phyloP scores from a whole-genome alignment of 1,140 invertebrate species.

The Pseudomyrmex sp. region DNA sequence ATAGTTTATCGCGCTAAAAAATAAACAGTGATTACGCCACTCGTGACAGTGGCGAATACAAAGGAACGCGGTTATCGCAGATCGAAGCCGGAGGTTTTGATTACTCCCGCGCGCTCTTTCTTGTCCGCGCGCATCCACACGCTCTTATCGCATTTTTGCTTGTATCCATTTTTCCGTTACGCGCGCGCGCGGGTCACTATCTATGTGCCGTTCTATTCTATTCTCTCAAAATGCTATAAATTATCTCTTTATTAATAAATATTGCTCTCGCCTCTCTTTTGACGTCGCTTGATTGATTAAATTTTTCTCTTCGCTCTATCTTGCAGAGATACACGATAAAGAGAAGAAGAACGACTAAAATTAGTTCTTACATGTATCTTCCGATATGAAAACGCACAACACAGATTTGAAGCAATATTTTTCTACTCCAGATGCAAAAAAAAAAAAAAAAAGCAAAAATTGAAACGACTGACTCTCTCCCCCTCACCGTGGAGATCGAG shows the following conservation, averaged over 20 bases:
- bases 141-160: constrained; percentile 45
- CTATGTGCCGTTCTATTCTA: background rate
- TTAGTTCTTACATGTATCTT: constrained; percentile 2
- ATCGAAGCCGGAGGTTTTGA: constrained; percentile 50
- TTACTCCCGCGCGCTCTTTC: constrained; percentile 8
- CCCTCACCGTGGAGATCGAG: background rate
- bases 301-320: constrained; percentile 7
- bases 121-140: background rate
- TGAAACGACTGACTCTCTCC: background rate
- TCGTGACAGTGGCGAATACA: constrained; percentile 54
- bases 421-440: too few species aligned
- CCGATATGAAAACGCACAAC: background rate
- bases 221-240: constrained; percentile 5
- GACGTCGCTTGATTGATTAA: constrained; percentile 31
- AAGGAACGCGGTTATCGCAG: constrained; percentile 54
- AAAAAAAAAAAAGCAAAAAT: background rate
- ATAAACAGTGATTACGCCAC: constrained; percentile 30
- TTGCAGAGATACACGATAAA: constrained; percentile 2
- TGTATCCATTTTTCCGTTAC: constrained; percentile 31
- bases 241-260: constrained; percentile 56
- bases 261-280: background rate
- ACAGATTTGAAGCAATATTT: too few species aligned
- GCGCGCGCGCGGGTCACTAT: constrained; percentile 5
- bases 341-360: constrained; percentile 7
- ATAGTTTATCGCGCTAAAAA: constrained; percentile 58